These are phyloP conservation scores for Apostichopus leukothele DNA, from an alignment of 53 echinoderm and acorn worm genomes.

Conservation along the genomic window DNA sequence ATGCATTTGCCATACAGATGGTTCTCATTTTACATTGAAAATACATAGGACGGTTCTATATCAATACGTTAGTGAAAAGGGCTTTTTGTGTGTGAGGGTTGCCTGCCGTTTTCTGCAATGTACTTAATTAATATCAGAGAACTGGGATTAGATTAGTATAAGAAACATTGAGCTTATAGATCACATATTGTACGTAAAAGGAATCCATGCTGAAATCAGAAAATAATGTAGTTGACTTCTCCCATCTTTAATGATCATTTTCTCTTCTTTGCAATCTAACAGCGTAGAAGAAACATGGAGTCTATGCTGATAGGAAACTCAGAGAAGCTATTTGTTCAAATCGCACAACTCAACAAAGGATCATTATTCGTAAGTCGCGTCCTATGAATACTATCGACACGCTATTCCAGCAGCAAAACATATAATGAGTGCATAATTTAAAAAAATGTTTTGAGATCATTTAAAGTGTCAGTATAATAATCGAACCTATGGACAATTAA, in stretches of 20 bases:
- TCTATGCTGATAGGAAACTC: conserved; percentile 37
- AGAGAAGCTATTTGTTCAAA: conserved; percentile 54
- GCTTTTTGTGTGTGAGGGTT: too few relatives aligned
- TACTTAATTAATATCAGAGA: not conserved
- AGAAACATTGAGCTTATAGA: not conserved
- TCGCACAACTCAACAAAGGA: conserved; percentile 56
- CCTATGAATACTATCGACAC: not conserved
- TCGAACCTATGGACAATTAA: too few relatives aligned
- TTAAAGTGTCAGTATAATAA: not conserved
- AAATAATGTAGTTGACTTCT: not conserved
- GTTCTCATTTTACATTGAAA: too few relatives aligned
- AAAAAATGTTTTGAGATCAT: not conserved
- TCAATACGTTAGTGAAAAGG: too few relatives aligned
- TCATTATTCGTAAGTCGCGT: conserved; percentile 63
- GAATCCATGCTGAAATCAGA: not conserved
- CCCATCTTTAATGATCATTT: not conserved
- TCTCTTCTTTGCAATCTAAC: not conserved
- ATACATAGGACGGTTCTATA: too few relatives aligned
- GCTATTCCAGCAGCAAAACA: not conserved
- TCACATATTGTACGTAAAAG: not conserved
- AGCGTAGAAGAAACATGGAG: conserved; percentile 39
- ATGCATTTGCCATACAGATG: too few relatives aligned
- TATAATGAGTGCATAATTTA: not conserved
- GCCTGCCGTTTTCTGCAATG: too few relatives aligned
- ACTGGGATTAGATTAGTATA: not conserved